phyloP scores from a whole-genome alignment of 2,113 vertebrate genomes.

The Gadus chalcogrammus region DNA sequence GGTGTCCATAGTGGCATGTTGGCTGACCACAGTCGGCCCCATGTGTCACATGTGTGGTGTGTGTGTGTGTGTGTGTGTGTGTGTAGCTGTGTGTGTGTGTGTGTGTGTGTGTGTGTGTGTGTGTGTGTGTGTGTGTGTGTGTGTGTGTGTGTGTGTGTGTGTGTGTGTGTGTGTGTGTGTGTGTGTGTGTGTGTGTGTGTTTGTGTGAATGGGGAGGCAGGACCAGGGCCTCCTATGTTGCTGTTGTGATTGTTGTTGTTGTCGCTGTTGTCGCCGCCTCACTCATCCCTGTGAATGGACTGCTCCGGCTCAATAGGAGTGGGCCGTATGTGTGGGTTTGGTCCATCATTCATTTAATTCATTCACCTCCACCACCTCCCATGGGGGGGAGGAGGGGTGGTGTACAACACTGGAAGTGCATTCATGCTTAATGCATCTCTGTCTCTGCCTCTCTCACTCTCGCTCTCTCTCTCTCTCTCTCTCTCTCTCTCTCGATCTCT shows the following conservation, averaged over 20 bases:
- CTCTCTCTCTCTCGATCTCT: constrained; percentile 2
- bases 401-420: constrained; percentile 48
- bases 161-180: constrained; percentile 30
- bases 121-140: constrained; percentile 45
- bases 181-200: constrained; percentile 40
- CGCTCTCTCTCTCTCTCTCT: constrained; percentile 23
- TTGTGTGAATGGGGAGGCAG: constrained; percentile 57
- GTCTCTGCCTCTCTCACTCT: constrained; percentile 20
- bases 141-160: constrained; percentile 43
- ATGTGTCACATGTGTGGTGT: constrained; percentile 48
- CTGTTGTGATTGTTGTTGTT: constrained; percentile 53
- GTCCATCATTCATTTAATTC: constrained; percentile 72
- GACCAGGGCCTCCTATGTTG: constrained; percentile 62
- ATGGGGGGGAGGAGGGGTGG: constrained; percentile 55
- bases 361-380: constrained; percentile 45
- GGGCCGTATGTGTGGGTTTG: constrained; percentile 63
- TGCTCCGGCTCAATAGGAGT: constrained; percentile 60
- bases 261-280: constrained; percentile 61
- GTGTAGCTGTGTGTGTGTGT: constrained; percentile 30
- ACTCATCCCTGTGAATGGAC: constrained; percentile 70
- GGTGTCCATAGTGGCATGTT: constrained; percentile 64
- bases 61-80: not conserved
- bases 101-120: constrained; percentile 39
- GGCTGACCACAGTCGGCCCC: constrained; percentile 54
- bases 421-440: constrained; percentile 39